Evolutionary conservation across 2,797 vertebrate species (phyloP), one percentile per base, ranked within the genome.

Genomic region (Sciurus vulgaris): DNA sequence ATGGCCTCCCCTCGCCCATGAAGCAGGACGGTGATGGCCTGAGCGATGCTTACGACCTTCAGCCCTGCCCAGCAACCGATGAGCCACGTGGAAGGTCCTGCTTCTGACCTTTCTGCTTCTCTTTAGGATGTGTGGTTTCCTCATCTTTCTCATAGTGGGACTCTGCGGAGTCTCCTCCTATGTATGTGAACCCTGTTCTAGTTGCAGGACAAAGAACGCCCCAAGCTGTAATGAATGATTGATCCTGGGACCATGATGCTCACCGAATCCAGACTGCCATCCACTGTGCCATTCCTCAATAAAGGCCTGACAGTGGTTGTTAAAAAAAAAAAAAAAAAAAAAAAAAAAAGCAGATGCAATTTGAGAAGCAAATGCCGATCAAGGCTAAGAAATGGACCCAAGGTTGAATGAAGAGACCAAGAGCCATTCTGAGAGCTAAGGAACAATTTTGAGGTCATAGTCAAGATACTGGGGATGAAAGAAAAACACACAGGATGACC

Each of bases 291-390:
- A 76, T 81, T 11, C 38, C 35, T 54, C 44, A 61, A 47, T 14
- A n/a, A 65, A 18, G 30, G 22, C 26, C 38, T 49, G 30, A 49
- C 3, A 7, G 33, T 63, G n/a, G 8, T 63, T 74, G 28, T 82
- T 47, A 47, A 47, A 47, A 47, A 47, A 47, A 47, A 47, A 47
- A 47, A 44, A 44, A 47, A n/a, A n/a, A 44, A 44, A 54, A 18
- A 54, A 56, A 56, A 20, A 20, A 56, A 18, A 56, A 18, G 54
- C 17, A 78, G 67, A 17, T 9, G 24, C 22, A 88, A 51, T 10
- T 41, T 51, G n/a, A 92, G 51, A 76, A 86, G 51, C 79, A 94
- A 81, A 70, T 28, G 26, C 69, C 92, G 44, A 56, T 65, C 51
- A 73, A 78, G 47, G 35, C 38, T 81, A 17, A 65, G 47, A 89